These are phyloP conservation scores for Diogma glabrata DNA, from an alignment of 2,888 invertebrate genomes.

Conservation along the genomic window DNA sequence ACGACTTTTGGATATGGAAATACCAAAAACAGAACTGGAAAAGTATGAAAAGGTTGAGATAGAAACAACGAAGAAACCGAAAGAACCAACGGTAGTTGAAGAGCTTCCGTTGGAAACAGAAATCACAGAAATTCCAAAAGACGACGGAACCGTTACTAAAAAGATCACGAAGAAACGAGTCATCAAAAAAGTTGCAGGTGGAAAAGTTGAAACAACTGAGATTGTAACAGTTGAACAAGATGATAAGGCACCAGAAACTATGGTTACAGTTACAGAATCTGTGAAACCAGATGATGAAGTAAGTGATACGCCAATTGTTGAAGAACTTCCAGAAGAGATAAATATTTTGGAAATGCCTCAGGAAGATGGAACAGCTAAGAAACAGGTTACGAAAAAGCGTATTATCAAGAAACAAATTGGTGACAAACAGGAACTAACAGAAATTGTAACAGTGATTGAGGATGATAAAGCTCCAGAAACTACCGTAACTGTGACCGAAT, in stretches of 20 bases:
- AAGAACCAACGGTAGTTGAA: slow-evolving; percentile 23
- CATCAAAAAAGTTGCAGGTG: slow-evolving; percentile 28
- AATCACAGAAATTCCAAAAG: slow-evolving; percentile 31
- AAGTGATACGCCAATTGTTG: slow-evolving; percentile 27
- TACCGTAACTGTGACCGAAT: slow-evolving; percentile 22
- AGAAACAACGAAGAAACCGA: too few relatives aligned
- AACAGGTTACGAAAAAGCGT: slow-evolving; percentile 21
- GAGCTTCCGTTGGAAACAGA: slow-evolving; percentile 25
- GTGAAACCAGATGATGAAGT: slow-evolving; percentile 27
- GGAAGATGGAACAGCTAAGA: slow-evolving; percentile 16
- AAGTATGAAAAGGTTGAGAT: slow-evolving; percentile 31
- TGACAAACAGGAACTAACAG: slow-evolving; percentile 28
- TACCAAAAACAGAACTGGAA: slow-evolving; percentile 25
- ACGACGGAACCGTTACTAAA: slow-evolving; percentile 18
- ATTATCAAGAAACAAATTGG: slow-evolving; percentile 29
- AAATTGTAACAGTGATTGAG: slow-evolving; percentile 32
- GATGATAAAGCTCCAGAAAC: slow-evolving; percentile 31
- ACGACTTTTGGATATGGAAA: slow-evolving; percentile 26
- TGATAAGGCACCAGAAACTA: slow-evolving; percentile 29
- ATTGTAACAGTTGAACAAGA: slow-evolving; percentile 30
- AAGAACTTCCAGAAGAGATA: slow-evolving; percentile 32
- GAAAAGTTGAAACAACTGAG: slow-evolving; percentile 30
- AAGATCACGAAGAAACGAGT: slow-evolving; percentile 22
- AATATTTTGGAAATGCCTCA: slow-evolving; percentile 25
- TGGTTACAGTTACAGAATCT: slow-evolving; percentile 22